Conservation (phyloP, 2,888 invertebrate genomes). For the Syritta pipiens region DNA sequence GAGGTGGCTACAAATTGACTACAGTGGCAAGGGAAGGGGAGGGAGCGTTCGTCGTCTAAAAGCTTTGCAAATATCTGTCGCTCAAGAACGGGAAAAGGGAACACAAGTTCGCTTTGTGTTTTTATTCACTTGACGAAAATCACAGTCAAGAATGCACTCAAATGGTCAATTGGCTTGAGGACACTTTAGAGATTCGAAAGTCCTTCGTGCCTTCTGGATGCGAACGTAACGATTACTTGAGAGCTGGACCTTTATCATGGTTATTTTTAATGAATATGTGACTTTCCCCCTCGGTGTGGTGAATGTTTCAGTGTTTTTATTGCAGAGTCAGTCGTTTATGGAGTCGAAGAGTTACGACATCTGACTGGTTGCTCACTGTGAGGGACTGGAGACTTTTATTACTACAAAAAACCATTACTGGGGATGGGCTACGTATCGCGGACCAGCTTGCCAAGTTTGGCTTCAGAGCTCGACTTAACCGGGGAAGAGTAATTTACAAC, state of each 20-base stretch:
- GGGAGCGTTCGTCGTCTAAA: slow-evolving; percentile 12
- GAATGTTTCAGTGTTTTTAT: not conserved
- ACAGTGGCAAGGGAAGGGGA: not conserved
- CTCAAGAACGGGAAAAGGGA: slow-evolving; percentile 1
- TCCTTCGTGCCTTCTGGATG: no score
- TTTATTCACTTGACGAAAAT: slow-evolving; percentile 28
- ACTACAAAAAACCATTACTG: no score
- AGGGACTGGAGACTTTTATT: no score
- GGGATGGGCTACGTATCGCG: no score
- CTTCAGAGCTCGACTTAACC: no score
- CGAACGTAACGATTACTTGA: no score
- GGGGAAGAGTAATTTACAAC: no score
- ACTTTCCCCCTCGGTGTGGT: not conserved
- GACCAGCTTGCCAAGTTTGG: no score
- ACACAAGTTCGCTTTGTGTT: slow-evolving; percentile 11
- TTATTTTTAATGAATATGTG: slow-evolving; percentile 2
- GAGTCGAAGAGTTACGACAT: no score
- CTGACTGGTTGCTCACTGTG: no score
- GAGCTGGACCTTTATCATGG: slow-evolving; percentile 4
- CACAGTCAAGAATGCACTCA: slow-evolving; percentile 37
- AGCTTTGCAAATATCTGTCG: slow-evolving; percentile 19
- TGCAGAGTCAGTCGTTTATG: no score
- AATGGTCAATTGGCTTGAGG: slow-evolving; percentile 40
- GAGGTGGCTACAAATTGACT: not conserved
- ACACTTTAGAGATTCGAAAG: slow-evolving; percentile 31